Percentiles rank a stretch among this genome's conserved stretches.
These are phyloP conservation scores for Drosophila sulfurigaster DNA, from an alignment of 1,140 invertebrate species.

Conservation along the genomic window DNA sequence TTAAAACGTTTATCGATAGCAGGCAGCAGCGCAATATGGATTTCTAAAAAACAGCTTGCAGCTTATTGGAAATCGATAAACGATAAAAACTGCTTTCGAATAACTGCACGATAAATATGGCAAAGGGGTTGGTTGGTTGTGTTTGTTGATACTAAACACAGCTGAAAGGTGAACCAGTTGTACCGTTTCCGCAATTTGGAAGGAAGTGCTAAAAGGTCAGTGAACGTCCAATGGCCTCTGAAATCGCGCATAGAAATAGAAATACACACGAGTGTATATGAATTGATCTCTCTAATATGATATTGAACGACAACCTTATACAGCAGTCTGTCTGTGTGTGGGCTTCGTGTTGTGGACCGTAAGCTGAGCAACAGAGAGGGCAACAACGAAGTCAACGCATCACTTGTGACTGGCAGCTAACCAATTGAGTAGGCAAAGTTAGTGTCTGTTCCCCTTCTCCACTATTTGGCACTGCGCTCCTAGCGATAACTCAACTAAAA, in stretches of 20 bases:
- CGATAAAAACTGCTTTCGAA: slow-evolving; percentile 5
- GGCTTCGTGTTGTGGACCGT: slow-evolving; percentile 12
- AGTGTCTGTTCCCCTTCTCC: too few species aligned
- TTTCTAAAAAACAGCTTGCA: slow-evolving; percentile 54
- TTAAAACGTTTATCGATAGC: slow-evolving; percentile 40
- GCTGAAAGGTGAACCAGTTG: slow-evolving; percentile 70
- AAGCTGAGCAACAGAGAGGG: slow-evolving; percentile 6
- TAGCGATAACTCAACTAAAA: slow-evolving; percentile 29
- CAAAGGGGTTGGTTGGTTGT: slow-evolving; percentile 6
- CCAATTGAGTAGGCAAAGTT: background rate
- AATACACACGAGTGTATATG: background rate
- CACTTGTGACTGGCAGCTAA: background rate
- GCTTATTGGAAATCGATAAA: slow-evolving; percentile 59
- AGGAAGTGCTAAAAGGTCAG: slow-evolving; percentile 73
- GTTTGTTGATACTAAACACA: background rate
- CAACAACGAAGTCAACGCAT: slow-evolving; percentile 2
- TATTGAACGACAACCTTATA: slow-evolving; percentile 47
- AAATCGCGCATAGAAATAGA: slow-evolving; percentile 4
- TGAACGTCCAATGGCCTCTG: slow-evolving; percentile 66
- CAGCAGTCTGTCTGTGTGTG: slow-evolving; percentile 13
- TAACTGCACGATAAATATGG: slow-evolving; percentile 20
- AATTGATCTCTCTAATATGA: slow-evolving; percentile 17
- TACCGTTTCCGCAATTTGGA: slow-evolving; percentile 63
- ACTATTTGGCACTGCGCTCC: background rate
- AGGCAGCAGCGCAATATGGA: slow-evolving; percentile 13